Base-by-base conservation (phyloP, 2,888 invertebrate genomes). In the Enoplolaimus lenunculus region DNA sequence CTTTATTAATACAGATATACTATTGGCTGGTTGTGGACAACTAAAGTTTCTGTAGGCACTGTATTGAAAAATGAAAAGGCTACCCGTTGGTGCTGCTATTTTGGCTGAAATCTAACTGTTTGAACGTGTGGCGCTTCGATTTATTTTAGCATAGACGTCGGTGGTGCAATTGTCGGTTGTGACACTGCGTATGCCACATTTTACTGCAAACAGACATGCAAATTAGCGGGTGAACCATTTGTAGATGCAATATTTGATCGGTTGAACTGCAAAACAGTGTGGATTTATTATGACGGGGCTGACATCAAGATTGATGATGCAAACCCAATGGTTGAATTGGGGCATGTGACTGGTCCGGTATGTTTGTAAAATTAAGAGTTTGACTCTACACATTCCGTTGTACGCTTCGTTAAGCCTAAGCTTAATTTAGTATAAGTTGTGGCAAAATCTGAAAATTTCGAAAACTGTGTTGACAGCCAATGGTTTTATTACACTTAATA, bases 171-270 rank as follows among this genome's bases (percentile, higher is more conserved):
- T 2, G 69, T 66, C 2, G 64, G 64, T 2, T 70, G 71, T 33
- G 34, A 35, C 34, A 34, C 29, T 29, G 26, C 21, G 31, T 28
- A 21, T 60, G 73, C 74, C 28, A 69, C 34, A 3, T 74, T 76
- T 30, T 73, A 71, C n/a, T 73, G 72, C 70, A 77, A 74, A 70
- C 60, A 69, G 33, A 72, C 76, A 7, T 82, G 82, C 0, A 78
- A 82, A 29, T 71, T 83, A 16, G 82, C 82, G 1, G 83, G 83
- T 0, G 73, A 75, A 57, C 83, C 83, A 0, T 83, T 83, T 74
- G 78, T 81, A 60, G 78, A 82, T 70, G 81, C 82, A 7, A 73
- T 83, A 0, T 82, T 82, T 71, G 73, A 77, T 62, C 80, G 81
- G 74, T 73, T 83, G 21, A 79, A 78, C 31, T 81, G 82, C 71